phyloP scores from a whole-genome alignment of 2,888 invertebrate genomes.

The Epirrita christyi region DNA sequence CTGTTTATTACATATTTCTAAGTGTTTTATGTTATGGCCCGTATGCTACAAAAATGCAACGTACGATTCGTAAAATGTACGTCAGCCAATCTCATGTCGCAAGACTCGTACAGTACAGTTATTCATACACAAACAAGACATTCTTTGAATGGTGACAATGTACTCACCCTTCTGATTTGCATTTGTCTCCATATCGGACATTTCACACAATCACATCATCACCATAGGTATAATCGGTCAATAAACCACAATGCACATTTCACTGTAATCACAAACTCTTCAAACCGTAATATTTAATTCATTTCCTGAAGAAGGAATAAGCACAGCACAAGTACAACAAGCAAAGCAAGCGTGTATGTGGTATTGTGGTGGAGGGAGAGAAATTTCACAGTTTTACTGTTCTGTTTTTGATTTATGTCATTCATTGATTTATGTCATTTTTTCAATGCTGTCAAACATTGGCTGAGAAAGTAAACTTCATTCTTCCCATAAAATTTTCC shows the following conservation, averaged over 20 bases:
- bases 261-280: slow-evolving; percentile 32
- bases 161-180: slow-evolving; percentile 78
- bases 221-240: slow-evolving; percentile 48
- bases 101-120: slow-evolving; percentile 72
- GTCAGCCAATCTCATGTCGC: slow-evolving; percentile 66
- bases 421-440: too few species aligned
- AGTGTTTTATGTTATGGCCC: not conserved
- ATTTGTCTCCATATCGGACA: slow-evolving; percentile 76
- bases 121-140: slow-evolving; percentile 77
- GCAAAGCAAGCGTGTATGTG: slow-evolving; percentile 60
- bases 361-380: too few species aligned
- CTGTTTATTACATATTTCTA: slow-evolving; percentile 29
- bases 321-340: slow-evolving; percentile 53
- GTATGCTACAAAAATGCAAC: slow-evolving; percentile 9
- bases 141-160: slow-evolving; percentile 48
- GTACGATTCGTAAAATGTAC: slow-evolving; percentile 49
- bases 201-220: slow-evolving; percentile 72
- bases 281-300: slow-evolving; percentile 37
- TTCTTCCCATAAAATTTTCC: too few species aligned
- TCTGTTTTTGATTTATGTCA: not conserved
- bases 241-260: slow-evolving; percentile 42
- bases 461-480: too few species aligned
- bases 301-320: slow-evolving; percentile 11
- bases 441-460: too few species aligned
- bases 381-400: slow-evolving; percentile 51